phyloP scores from a whole-genome alignment of 2,113 vertebrate species.

The Erythrocercus mccallii region DNA sequence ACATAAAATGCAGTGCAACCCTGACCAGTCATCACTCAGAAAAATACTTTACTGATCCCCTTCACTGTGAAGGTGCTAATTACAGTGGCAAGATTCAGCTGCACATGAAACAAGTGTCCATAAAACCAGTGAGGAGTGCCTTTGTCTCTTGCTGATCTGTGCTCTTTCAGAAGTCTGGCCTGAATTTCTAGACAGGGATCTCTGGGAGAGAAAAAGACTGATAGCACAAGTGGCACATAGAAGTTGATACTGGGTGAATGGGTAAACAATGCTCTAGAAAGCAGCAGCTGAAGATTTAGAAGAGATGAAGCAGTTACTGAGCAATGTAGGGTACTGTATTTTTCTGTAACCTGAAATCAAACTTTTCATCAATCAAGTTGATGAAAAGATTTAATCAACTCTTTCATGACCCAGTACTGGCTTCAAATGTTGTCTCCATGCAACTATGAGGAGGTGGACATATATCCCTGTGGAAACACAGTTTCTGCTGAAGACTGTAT shows the following conservation, averaged over 20 bases:
- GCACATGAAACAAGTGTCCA: not conserved
- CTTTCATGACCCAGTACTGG: not conserved
- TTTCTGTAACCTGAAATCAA: not conserved
- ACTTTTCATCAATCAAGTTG: too few species aligned
- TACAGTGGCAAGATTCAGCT: not conserved
- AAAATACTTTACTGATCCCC: not conserved
- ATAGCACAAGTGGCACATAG: not conserved
- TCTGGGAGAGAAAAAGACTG: not conserved
- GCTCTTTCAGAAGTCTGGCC: not conserved
- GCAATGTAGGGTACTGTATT: not conserved
- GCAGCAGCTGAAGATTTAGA: not conserved
- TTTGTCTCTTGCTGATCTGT: not conserved
- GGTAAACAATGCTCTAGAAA: not conserved
- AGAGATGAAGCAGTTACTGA: not conserved
- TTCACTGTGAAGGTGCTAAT: not conserved
- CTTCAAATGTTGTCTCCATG: not conserved
- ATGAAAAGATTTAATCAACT: not conserved
- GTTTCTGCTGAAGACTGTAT: not conserved
- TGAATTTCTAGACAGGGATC: not conserved
- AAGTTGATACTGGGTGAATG: not conserved
- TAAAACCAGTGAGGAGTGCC: not conserved
- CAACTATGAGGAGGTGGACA: not conserved
- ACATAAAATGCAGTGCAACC: not conserved
- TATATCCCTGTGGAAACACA: rapidly evolving
- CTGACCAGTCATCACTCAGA: not conserved